Base-by-base conservation (phyloP, 2,888 invertebrate species). In the Drosophila demipolita region DNA sequence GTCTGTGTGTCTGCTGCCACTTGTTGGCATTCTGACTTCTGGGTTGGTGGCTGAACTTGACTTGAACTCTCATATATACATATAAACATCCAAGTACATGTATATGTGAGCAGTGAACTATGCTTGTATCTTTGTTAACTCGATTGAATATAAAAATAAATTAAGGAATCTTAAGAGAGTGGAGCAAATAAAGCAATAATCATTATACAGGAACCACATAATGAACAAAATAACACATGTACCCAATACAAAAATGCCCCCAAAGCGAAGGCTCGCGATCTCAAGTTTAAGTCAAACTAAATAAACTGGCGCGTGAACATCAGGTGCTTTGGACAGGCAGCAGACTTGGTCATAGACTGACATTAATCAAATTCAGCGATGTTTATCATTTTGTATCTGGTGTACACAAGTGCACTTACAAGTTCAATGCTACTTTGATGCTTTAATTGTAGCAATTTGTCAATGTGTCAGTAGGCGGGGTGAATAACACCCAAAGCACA, bases 291-390 rank as follows among this genome's bases (percentile, higher is more conserved):
- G 63, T 78, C 40, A 66, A 79, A 60, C 65, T 38, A 62, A 73
- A 48, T 78, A 52, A 60, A 72, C 29, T 58, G 40, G 45, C 42
- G 57, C 62, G 36, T 11, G 33, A 35, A 67, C 70, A 52, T 15
- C 80, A 49, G 60, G 58, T 78, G 77, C 8, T n/a, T 35, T 32
- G 61, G 72, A 76, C 80, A 76, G 54, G 52, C 23, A 23, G 20
- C 20, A 78, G 78, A 78, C 80, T 67, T 33, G 33, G 40, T 45
- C 54, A 36, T 35, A 42, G 50, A 61, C 42, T 17, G 49, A 79
- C 87, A 86, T 86, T 87, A 89, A 89, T 86, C 85, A 86, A 81
- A 73, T 84, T 78, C 70, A 67, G 69, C 76, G 62, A 40, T 68
- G 32, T 32, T 40, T 53, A 32, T 48, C 42, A 17, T 49, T n/a